Percentiles rank a stretch among this genome's conserved stretches.
phyloP scores from a whole-genome alignment of 2,888 invertebrate genomes.

The Bombyx huttoni region DNA sequence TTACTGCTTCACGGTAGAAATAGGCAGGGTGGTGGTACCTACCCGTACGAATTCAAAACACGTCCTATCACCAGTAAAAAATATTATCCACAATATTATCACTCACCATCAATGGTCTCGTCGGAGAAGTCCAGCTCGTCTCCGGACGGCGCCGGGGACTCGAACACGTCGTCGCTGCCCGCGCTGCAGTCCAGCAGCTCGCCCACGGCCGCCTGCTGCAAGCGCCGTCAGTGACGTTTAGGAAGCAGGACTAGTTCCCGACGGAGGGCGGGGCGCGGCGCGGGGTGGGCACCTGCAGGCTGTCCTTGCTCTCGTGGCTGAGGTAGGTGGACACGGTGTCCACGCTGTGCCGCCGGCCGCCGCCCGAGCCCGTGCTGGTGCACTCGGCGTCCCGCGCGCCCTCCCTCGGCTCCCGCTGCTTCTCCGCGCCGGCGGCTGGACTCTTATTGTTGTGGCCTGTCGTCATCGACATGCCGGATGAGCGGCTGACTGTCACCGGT shows the following conservation, averaged over 20 bases:
- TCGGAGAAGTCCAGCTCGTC: conserved; percentile 7
- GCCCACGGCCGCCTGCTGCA: conserved; percentile 67
- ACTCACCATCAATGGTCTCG: conserved; percentile 1
- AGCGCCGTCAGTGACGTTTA: background rate
- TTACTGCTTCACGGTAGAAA: no score
- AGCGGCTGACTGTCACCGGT: no score
- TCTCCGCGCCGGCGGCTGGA: conserved; percentile 1
- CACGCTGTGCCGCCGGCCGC: conserved; percentile 85
- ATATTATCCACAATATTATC: no score
- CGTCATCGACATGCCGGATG: background rate
- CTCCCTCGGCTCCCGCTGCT: conserved; percentile 7
- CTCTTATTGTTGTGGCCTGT: conserved; percentile 47
- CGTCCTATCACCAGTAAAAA: no score
- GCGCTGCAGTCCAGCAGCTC: conserved; percentile 80
- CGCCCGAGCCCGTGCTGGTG: conserved; percentile 81
- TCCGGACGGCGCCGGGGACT: conserved; percentile 20
- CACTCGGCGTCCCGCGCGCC: conserved; percentile 74
- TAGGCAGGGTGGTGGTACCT: no score
- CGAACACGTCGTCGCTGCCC: conserved; percentile 81
- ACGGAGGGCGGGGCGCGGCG: background rate
- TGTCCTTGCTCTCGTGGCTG: conserved; percentile 85
- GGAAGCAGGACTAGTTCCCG: no score
- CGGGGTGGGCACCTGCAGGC: conserved; percentile 46
- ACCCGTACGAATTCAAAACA: no score
- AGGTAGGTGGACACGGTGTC: conserved; percentile 92